phyloP scores from a whole-genome alignment of 1,140 invertebrate genomes.

The Homalodisca vitripennis region DNA sequence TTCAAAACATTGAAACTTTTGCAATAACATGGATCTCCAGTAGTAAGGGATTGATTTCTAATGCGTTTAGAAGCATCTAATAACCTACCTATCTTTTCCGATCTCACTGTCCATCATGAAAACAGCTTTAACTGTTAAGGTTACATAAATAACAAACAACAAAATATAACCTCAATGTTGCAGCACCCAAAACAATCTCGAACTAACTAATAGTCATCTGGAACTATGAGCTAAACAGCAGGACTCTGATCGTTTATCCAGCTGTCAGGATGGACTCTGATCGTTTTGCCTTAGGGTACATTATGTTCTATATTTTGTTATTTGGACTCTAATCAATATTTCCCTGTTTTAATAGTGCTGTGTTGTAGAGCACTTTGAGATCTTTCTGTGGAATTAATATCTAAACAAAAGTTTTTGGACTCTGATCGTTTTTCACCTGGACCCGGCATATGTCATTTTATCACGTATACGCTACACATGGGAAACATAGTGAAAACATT shows the following conservation, averaged over 20 bases:
- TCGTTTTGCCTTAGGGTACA: not conserved
- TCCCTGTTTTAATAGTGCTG: not conserved
- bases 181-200: not conserved
- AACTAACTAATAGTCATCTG: not conserved
- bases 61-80: not conserved
- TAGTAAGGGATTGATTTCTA: conserved; percentile 13
- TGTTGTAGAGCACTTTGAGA: not conserved
- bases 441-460: too few relatives aligned
- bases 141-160: not conserved
- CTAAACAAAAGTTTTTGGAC: not conserved
- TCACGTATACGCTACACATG: too few relatives aligned
- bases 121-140: not conserved
- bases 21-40: conserved; percentile 27
- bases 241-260: too few relatives aligned
- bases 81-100: not conserved
- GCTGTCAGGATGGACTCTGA: conserved; percentile 2
- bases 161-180: not conserved
- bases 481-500: too few relatives aligned
- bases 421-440: conserved; percentile 16
- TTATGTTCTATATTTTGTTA: not conserved
- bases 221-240: not conserved
- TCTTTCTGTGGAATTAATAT: not conserved
- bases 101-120: not conserved
- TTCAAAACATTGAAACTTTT: conserved; percentile 33
- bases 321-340: conserved; percentile 5